Evolutionary conservation across 2,113 vertebrate species (phyloP), one percentile per base, ranked within the genome.

Genomic region (Egretta garzetta): DNA sequence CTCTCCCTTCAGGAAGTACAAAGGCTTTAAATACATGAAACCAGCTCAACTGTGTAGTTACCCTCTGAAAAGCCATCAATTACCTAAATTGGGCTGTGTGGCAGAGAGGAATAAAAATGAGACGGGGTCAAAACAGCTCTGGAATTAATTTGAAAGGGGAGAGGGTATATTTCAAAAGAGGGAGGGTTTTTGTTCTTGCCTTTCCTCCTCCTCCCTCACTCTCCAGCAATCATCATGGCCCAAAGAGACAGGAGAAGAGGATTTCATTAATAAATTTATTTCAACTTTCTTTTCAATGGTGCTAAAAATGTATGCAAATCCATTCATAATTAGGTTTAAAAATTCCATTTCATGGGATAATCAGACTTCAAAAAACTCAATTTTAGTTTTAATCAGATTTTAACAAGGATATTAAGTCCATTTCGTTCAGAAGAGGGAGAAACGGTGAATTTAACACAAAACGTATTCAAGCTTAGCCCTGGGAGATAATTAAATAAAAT

Each of bases 331-430:
- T 98, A 98, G 98, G 98, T 98, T 98, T 98, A 97, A 98, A 98
- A 98, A 99, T 99, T 99, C 98, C 95, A 98, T 99, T 99, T 98
- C 98, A 98, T 98, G 97, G 97, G 97, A 98, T 99, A 98, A 99
- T 99, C 98, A 98, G 98, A 98, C 98, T 98, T 99, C 97, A 98
- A 98, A 98, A 98, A 98, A 98, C 98, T 98, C 97, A 97, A 98
- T 99, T 98, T 98, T 98, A 97, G 97, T 98, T 98, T 98, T 99
- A 98, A 99, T 99, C 98, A 98, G 98, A 99, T 98, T 98, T 98
- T 98, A 98, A 98, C 98, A 98, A 98, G 98, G 98, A 98, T 98
- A 98, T 98, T 98, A 98, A 99, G 97, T 98, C 98, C 96, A 96
- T 98, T 98, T 97, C 98, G 67, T 98, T 98, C 94, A 98, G 97